phyloP scores from a whole-genome alignment of 2,888 invertebrate genomes.

The Drosophila suboccidentalis region DNA sequence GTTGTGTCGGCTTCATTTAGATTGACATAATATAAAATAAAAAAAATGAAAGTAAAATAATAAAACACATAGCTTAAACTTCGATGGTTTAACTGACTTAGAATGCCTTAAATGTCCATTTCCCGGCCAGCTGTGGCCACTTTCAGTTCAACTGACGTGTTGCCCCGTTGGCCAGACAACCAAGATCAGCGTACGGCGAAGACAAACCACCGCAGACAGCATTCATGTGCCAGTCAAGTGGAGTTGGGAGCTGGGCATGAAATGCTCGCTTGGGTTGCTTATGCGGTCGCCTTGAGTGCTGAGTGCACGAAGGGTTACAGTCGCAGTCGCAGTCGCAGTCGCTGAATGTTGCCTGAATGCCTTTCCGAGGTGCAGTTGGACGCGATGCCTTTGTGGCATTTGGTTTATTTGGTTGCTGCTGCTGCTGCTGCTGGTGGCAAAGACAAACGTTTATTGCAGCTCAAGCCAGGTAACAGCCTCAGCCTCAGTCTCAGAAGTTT shows the following conservation, averaged over 20 bases:
- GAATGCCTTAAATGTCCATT: background rate
- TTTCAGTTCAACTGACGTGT: background rate
- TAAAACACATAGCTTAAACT: no score
- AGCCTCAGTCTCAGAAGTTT: background rate
- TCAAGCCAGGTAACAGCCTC: background rate
- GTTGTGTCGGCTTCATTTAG: no score
- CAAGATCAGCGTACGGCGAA: slow-evolving; percentile 42
- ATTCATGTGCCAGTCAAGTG: slow-evolving; percentile 24
- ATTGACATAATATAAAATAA: no score
- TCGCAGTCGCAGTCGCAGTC: slow-evolving; percentile 10
- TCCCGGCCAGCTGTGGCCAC: background rate
- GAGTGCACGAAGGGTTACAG: slow-evolving; percentile 56
- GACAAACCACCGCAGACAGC: slow-evolving; percentile 49
- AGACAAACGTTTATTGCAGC: slow-evolving; percentile 18
- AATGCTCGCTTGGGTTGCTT: slow-evolving; percentile 56
- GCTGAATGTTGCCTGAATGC: slow-evolving; percentile 23
- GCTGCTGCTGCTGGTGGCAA: slow-evolving; percentile 24
- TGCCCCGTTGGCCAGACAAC: background rate
- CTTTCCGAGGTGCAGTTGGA: slow-evolving; percentile 1
- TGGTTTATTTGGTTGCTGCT: slow-evolving; percentile 33
- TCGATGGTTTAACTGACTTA: background rate
- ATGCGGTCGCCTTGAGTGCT: slow-evolving; percentile 69
- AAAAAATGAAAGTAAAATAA: no score
- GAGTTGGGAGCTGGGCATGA: slow-evolving; percentile 33
- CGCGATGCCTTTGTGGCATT: slow-evolving; percentile 48